A percentile compares a stretch with the other conserved stretches of the same genome.
Conservation (phyloP, 1,140 invertebrate species). For the Eciton burchellii region DNA sequence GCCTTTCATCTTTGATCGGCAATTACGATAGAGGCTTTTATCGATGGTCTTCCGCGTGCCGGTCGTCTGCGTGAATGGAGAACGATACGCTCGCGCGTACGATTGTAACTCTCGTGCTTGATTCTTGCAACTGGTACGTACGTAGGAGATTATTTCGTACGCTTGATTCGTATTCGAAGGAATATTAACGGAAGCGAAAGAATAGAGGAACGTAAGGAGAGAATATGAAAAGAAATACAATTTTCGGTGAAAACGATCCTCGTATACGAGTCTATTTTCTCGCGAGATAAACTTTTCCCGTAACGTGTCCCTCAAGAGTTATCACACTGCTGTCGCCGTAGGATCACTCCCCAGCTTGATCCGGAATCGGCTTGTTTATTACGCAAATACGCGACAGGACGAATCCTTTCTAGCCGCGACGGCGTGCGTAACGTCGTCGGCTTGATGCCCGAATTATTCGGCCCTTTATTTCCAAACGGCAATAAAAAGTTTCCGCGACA, state of each 20-base stretch:
- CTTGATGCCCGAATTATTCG: slow-evolving; percentile 72
- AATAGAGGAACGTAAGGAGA: no score
- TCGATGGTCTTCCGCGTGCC: neutral
- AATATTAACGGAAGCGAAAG: no score
- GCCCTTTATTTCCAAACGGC: slow-evolving; percentile 70
- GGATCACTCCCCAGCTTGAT: neutral
- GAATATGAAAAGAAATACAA: neutral
- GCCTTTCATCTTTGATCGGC: slow-evolving; percentile 39
- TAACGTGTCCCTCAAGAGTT: no score
- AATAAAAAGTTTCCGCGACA: slow-evolving; percentile 82
- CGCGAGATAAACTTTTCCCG: no score
- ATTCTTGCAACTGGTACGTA: neutral
- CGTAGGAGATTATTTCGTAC: neutral
- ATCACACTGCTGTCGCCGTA: neutral
- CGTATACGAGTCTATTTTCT: no score
- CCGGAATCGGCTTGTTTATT: slow-evolving; percentile 11
- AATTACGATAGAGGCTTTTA: slow-evolving; percentile 14
- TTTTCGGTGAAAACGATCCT: no score
- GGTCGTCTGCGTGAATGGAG: neutral
- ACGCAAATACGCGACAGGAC: slow-evolving; percentile 33
- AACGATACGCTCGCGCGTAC: neutral
- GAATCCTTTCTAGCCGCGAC: slow-evolving; percentile 19
- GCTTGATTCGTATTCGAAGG: neutral
- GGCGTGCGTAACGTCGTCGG: slow-evolving; percentile 7
- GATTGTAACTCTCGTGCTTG: neutral